Base-by-base conservation (phyloP, 2,797 vertebrate species). In the Semaprochilodus insignis region DNA sequence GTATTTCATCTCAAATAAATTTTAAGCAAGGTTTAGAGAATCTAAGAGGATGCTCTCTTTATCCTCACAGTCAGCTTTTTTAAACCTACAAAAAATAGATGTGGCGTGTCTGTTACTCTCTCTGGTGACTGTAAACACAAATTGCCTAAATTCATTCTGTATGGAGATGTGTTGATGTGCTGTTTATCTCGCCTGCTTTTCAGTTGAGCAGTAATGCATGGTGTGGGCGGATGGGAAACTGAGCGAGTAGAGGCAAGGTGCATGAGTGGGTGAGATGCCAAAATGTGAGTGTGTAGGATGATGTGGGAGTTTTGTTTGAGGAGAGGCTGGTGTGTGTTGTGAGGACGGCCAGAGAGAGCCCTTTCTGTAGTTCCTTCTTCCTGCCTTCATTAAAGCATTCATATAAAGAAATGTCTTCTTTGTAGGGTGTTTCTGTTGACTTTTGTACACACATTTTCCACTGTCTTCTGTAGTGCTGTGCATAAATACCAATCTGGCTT, bases 251-350 rank as follows among this genome's bases (percentile, higher is more conserved):
- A 77, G 66, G 81, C 78, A 71, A 86, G 79, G 78, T 88, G 76
- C 48, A 16, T 82, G 83, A 70, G 87, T 86, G 83, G 83, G 85
- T 84, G 83, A 82, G 85, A 82, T 82, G 76, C 74, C 85, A 88
- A 86, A 86, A 86, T 85, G 80, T 80, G 81, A 44, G 54, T 36
- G 40, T 74, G 84, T 81, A 81, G 87, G 87, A 71, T 73, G 34
- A 70, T 69, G 85, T 83, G 69, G 83, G 82, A 82, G 82, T 77
- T 67, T 73, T 60, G 34, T 84, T 88, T 51, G 55, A 84, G 82
- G n/a, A 73, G 65, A 67, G 70, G 34, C 15, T 65, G 76, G n/a
- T 34, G 57, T 54, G 75, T 66, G 62, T 71, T 71, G 40, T 54
- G 34, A 48, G 25, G 57, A 63, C 40, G 55, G 63, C 76, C 60